phyloP scores from a whole-genome alignment of 2,888 invertebrate genomes.

The Cacoxenus indagator region DNA sequence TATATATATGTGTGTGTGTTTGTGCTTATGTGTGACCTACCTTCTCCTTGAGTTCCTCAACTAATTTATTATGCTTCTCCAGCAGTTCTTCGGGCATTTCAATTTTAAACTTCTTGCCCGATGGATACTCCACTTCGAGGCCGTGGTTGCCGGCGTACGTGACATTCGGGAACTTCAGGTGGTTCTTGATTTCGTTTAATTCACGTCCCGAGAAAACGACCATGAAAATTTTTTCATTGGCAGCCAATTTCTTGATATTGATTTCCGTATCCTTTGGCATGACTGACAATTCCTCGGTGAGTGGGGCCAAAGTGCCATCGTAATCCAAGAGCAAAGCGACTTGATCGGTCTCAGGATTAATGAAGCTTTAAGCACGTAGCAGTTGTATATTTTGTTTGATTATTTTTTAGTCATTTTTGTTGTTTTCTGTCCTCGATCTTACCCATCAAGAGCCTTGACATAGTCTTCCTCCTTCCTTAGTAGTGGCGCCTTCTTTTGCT shows the following conservation, averaged over 20 bases:
- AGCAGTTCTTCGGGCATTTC: slow-evolving; percentile 81
- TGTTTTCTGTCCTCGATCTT: slow-evolving; percentile 30
- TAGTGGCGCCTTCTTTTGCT: slow-evolving; percentile 70
- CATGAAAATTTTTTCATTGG: slow-evolving; percentile 80
- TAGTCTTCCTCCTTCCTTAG: slow-evolving; percentile 69
- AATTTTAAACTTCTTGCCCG: slow-evolving; percentile 82
- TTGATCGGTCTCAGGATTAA: slow-evolving; percentile 76
- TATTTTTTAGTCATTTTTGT: background rate
- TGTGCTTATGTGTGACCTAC: slow-evolving; percentile 55
- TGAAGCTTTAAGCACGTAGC: slow-evolving; percentile 65
- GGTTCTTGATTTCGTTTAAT: slow-evolving; percentile 80
- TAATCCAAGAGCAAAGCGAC: slow-evolving; percentile 81
- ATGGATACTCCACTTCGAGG: slow-evolving; percentile 81
- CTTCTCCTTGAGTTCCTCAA: slow-evolving; percentile 78
- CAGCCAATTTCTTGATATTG: slow-evolving; percentile 78
- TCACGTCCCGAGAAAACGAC: slow-evolving; percentile 81
- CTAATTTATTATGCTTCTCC: slow-evolving; percentile 77
- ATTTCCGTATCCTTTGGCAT: slow-evolving; percentile 81
- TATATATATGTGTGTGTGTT: background rate
- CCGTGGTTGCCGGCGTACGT: slow-evolving; percentile 85
- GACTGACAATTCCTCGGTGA: slow-evolving; percentile 77
- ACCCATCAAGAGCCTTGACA: slow-evolving; percentile 69
- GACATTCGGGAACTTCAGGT: slow-evolving; percentile 74
- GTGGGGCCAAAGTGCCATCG: slow-evolving; percentile 82
- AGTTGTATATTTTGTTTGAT: background rate